Percentiles rank a stretch among this genome's conserved stretches.
phyloP scores from a whole-genome alignment of 2,797 vertebrate genomes.

The Geotrypetes seraphini region DNA sequence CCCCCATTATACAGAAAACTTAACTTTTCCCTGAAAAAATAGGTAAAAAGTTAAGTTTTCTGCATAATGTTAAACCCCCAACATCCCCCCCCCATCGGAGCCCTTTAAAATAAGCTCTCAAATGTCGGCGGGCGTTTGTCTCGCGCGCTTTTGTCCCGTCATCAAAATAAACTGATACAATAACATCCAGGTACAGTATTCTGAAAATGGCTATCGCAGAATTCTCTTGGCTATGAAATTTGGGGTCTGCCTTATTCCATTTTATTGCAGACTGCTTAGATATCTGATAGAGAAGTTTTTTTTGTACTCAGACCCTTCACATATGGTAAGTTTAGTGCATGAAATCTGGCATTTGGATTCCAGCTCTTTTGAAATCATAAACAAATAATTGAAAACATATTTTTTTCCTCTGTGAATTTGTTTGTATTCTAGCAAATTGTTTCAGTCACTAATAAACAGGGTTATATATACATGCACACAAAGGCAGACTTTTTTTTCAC shows the following conservation, averaged over 20 bases:
- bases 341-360: slow-evolving; percentile 41
- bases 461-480: slow-evolving; percentile 37
- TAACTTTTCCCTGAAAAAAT: too few species aligned
- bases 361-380: slow-evolving; percentile 40
- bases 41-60: too few species aligned
- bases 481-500: slow-evolving; percentile 44
- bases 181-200: too few species aligned
- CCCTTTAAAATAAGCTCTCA: too few species aligned
- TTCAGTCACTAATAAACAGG: slow-evolving; percentile 51
- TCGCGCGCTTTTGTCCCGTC: too few species aligned
- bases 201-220: too few species aligned
- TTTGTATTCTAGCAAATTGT: slow-evolving; percentile 50
- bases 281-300: slow-evolving; percentile 22
- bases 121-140: too few species aligned
- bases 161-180: too few species aligned
- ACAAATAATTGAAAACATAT: slow-evolving; percentile 38
- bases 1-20: too few species aligned
- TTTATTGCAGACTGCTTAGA: slow-evolving; percentile 14
- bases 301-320: slow-evolving; percentile 30
- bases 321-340: slow-evolving; percentile 41
- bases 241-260: slow-evolving; percentile 10
- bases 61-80: too few species aligned
- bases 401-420: slow-evolving; percentile 35
- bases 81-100: too few species aligned
- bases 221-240: too few species aligned